Evolutionary conservation across 2,797 vertebrate genomes (phyloP), one percentile per base, ranked within the genome.

Genomic region (Hydrolagus colliei): DNA sequence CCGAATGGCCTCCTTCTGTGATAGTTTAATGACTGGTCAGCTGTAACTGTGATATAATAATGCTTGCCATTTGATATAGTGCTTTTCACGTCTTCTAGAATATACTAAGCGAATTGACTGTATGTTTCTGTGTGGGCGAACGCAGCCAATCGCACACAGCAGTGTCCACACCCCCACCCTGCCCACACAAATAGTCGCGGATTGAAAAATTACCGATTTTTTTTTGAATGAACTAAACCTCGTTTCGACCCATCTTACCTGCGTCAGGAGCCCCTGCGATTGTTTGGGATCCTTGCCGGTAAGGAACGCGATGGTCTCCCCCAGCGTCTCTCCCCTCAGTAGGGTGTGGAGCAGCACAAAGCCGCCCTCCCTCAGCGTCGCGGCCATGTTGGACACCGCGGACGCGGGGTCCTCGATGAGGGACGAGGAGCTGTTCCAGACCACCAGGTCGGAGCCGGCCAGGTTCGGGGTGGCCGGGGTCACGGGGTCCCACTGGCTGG

Each of bases 281-380:
- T 90, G 89, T 86, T 89, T 90, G 0, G 89, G 87, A 87, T 91
- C 92, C 0, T 92, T 87, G 6, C 90, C 91, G 82, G 91, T 95
- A 86, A 99, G 95, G 89, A 97, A 96, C 78, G 93, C 86, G 2
- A 99, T 90, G 0, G 87, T 94, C 88, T 98, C 97, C 16, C 95
- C 96, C 10, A 99, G 89, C 9, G 92, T 92, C 86, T 97, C 92
- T 72, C 95, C 97, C 87, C 92, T 93, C 59, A 98, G 94, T 87
- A 98, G 90, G 0, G 95, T 93, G 90, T 99, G 98, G 9, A 99
- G 80, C 74, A 99, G 91, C 87, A 99, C 85, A 89, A 99, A 99
- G 0, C 97, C 98, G 0, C 94, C 94, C 63, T 95, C 93, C 88
- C 92, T 96, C 75, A 94, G 90, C 11, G 93, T 91, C 8, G 96